Evolutionary conservation across 2,797 vertebrate species (phyloP).

Genomic region (Rhynchonycteris naso): DNA sequence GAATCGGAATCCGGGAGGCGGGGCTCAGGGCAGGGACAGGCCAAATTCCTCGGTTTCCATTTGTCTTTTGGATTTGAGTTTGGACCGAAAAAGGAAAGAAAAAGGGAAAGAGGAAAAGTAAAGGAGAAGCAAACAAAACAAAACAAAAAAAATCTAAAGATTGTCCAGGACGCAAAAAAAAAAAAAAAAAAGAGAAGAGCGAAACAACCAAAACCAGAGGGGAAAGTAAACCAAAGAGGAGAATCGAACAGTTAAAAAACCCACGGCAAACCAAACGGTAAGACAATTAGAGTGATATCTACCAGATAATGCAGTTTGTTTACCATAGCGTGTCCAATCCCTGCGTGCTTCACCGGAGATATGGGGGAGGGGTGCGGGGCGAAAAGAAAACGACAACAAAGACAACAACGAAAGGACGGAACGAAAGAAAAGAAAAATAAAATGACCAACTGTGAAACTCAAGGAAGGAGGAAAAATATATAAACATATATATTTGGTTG

Average conservation of each 20-base stretch:
- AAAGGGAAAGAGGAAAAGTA: slow-evolving; percentile 40
- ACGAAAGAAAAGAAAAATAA: slow-evolving; percentile 87
- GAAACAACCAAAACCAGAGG: slow-evolving; percentile 85
- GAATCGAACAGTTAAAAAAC: slow-evolving; percentile 87
- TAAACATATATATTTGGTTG: slow-evolving; percentile 39
- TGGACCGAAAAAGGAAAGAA: slow-evolving; percentile 80
- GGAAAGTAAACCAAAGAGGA: slow-evolving; percentile 84
- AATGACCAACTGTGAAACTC: slow-evolving; percentile 92
- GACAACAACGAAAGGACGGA: slow-evolving; percentile 86
- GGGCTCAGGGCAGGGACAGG: neutral
- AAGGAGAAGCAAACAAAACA: slow-evolving; percentile 41
- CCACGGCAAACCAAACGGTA: slow-evolving; percentile 96
- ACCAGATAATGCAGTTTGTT: slow-evolving; percentile 99
- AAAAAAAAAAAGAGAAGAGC: slow-evolving; percentile 82
- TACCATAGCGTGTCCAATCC: slow-evolving; percentile 99
- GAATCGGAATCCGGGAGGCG: slow-evolving; percentile 47
- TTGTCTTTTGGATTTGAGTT: slow-evolving; percentile 76
- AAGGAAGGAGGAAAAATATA: slow-evolving; percentile 84
- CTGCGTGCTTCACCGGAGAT: slow-evolving; percentile 92
- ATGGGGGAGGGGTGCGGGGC: slow-evolving; percentile 46
- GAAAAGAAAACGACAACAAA: slow-evolving; percentile 74
- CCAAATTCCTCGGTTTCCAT: slow-evolving; percentile 61
- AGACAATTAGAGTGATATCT: slow-evolving; percentile 99
- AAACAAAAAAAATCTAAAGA: slow-evolving; percentile 63
- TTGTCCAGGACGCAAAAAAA: slow-evolving; percentile 69